Evolutionary conservation across 2,888 invertebrate species (phyloP).

Genomic region (Acanthosepion pharaonis): DNA sequence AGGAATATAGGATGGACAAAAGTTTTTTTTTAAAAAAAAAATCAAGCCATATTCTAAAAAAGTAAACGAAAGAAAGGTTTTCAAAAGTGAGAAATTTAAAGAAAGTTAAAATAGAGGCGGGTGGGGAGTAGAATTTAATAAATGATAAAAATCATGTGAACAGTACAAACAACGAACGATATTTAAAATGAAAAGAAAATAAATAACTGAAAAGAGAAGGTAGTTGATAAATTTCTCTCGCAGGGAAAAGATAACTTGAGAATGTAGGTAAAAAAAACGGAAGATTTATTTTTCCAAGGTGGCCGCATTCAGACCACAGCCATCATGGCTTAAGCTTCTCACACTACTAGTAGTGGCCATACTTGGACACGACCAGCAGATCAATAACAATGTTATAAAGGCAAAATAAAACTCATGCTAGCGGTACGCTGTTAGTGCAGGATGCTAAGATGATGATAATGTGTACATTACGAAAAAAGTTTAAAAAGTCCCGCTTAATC

Average conservation of each 20-base stretch:
- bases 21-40: no score
- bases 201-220: neutral
- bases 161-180: neutral
- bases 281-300: neutral
- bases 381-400: neutral
- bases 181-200: neutral
- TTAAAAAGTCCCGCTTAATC: neutral
- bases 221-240: neutral
- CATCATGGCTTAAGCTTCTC: conserved; percentile 42
- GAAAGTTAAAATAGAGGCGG: neutral
- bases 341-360: neutral
- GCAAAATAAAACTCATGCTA: no score
- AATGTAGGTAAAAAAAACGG: conserved; percentile 25
- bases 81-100: neutral
- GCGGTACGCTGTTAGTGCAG: neutral
- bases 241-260: neutral
- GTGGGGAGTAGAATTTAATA: neutral
- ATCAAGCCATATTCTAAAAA: no score
- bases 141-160: no score
- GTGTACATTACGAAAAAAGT: neutral
- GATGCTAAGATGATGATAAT: neutral
- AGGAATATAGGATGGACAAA: neutral
- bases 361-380: neutral
- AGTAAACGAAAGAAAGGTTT: no score
- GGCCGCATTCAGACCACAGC: conserved; percentile 11